Conservation (phyloP, 2,797 vertebrate species). For the Loris lydekkerianus region DNA sequence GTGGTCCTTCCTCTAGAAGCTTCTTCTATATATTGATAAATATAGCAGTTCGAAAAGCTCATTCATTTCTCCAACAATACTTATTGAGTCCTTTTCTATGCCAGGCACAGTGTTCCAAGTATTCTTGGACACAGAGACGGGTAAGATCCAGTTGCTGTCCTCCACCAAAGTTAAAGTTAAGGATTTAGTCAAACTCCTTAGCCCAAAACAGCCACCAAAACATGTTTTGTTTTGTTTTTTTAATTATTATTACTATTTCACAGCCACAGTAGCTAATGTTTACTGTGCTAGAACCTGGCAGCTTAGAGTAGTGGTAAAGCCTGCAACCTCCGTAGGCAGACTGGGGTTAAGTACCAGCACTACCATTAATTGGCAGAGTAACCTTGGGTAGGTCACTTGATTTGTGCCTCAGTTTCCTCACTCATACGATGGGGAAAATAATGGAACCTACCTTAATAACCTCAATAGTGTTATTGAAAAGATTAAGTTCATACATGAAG, state of each 20-base stretch:
- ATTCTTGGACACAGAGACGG: not conserved
- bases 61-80: not conserved
- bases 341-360: not conserved
- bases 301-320: not conserved
- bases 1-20: too few species aligned
- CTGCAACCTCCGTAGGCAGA: not conserved
- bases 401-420: slow-evolving; percentile 27
- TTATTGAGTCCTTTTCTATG: not conserved
- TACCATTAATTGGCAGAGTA: not conserved
- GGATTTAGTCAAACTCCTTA: slow-evolving; percentile 34
- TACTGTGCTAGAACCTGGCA: slow-evolving; percentile 6
- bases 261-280: not conserved
- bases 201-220: not conserved
- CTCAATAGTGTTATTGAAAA: not conserved
- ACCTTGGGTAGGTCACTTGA: not conserved
- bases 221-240: not conserved
- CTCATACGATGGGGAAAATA: not conserved
- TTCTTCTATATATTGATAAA: not conserved
- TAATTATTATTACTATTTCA: not conserved
- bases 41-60: not conserved
- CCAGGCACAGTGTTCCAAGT: not conserved
- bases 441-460: not conserved
- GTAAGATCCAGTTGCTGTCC: not conserved
- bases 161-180: slow-evolving; percentile 23
- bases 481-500: not conserved